Evolutionary conservation across 2,797 vertebrate species (phyloP).

Genomic region (Microctenopoma lineatum): DNA sequence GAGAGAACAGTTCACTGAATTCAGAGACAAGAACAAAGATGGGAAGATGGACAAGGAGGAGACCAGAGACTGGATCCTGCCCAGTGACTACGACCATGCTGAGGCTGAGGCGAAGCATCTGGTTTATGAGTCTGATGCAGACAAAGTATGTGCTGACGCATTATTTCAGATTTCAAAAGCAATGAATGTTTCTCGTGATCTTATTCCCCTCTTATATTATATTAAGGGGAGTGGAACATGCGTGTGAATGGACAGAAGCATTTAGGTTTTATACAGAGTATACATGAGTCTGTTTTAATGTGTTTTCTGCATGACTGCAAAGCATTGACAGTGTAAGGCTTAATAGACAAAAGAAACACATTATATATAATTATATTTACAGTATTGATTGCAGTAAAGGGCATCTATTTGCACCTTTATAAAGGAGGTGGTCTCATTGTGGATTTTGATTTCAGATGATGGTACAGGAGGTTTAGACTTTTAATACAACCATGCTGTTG

Average conservation of each 20-base stretch:
- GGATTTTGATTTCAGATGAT: background rate
- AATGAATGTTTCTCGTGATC: background rate
- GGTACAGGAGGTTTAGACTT: background rate
- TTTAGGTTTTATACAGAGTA: background rate
- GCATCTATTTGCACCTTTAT: too few species aligned
- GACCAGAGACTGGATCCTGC: constrained; percentile 97
- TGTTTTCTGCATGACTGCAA: background rate
- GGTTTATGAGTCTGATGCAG: constrained; percentile 93
- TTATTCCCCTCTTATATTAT: constrained; percentile 1
- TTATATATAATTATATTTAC: background rate
- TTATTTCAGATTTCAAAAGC: background rate
- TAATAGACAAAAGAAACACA: background rate
- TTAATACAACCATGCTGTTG: background rate
- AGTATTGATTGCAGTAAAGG: too few species aligned
- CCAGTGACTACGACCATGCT: constrained; percentile 95
- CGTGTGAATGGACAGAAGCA: background rate
- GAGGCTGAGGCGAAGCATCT: constrained; percentile 97
- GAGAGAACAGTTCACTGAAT: constrained; percentile 95
- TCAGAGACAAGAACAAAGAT: constrained; percentile 96
- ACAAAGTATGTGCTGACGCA: constrained; percentile 84
- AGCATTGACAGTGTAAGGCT: background rate
- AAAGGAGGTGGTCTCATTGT: too few species aligned
- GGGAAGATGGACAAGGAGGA: constrained; percentile 98
- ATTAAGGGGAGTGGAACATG: background rate
- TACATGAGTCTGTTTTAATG: background rate